Percentiles rank a stretch among this genome's conserved stretches.
These are phyloP conservation scores for human DNA, from an alignment of 2,113 vertebrate genomes.

Conservation along the genomic window GRCh38 chr4:51922501-51923000, in stretches of 20 bases:
- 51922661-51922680: background rate
- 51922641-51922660: background rate
- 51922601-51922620: background rate
- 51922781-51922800: background rate
- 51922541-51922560: background rate
- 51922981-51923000: background rate
- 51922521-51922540: background rate
- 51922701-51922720: background rate
- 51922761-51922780: background rate
- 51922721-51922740: background rate
- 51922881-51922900: background rate
- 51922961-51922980: background rate
- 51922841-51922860: background rate
- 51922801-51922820: background rate
- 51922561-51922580: background rate
- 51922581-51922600: background rate
- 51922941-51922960: background rate
- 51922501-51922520: background rate
- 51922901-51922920: background rate
- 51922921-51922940: background rate
- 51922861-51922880: background rate
- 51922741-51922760: background rate
- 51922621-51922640: background rate
- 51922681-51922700: background rate
- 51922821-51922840: background rate